These are phyloP conservation scores for Cercocebus atys DNA, from an alignment of 2,113 vertebrate genomes.

Conservation along the genomic window DNA sequence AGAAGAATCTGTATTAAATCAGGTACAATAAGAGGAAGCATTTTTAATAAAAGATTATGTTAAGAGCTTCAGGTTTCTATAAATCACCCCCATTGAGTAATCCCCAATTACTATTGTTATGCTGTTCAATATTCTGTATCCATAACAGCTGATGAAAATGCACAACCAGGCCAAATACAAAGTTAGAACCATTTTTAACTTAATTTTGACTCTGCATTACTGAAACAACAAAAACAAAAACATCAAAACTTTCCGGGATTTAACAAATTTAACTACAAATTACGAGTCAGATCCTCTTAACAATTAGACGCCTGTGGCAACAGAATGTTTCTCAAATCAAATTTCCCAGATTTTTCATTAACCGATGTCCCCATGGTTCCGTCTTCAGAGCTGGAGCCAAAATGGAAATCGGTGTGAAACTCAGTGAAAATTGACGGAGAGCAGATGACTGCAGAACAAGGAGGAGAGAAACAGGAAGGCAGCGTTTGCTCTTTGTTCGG, in stretches of 20 bases:
- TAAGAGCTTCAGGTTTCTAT: conserved; percentile 50
- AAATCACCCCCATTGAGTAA: conserved; percentile 54
- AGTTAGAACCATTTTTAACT: conserved; percentile 52
- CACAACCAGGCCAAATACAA: conserved; percentile 5
- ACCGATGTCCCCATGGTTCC: not conserved
- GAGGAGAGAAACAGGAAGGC: not conserved
- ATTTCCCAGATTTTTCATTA: conserved; percentile 58
- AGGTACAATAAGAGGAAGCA: conserved; percentile 39
- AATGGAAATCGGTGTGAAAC: conserved; percentile 68
- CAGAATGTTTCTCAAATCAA: conserved; percentile 37
- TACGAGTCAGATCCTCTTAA: conserved; percentile 32
- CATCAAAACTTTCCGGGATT: conserved; percentile 47
- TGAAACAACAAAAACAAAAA: conserved; percentile 41
- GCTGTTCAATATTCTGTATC: conserved; percentile 7
- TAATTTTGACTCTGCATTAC: conserved; percentile 37
- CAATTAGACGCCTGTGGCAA: not conserved
- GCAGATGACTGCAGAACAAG: not conserved
- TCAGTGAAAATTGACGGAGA: conserved; percentile 5
- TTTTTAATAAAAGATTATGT: conserved; percentile 73
- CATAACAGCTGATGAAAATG: conserved; percentile 31
- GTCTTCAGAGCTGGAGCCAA: conserved; percentile 58
- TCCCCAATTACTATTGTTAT: not conserved
- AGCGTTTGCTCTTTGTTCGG: conserved; percentile 48
- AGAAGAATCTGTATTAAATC: conserved; percentile 63
- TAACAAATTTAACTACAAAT: conserved; percentile 72